These are phyloP conservation scores for Panthera tigris DNA, from an alignment of 2,113 vertebrate species.

Conservation along the genomic window DNA sequence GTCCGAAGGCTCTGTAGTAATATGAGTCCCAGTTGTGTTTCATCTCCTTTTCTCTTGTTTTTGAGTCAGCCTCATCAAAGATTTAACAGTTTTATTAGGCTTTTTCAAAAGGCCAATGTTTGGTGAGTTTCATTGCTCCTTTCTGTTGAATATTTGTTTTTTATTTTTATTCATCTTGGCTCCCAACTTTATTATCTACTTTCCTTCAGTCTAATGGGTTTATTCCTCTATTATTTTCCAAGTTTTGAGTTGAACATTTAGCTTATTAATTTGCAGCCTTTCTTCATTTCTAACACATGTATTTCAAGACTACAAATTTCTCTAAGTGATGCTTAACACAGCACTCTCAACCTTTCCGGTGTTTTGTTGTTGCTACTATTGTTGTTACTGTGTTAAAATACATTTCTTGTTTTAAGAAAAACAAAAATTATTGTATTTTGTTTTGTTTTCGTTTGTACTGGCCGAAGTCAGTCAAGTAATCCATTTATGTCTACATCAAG, in stretches of 20 bases:
- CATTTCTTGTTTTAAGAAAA: neutral
- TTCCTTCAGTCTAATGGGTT: neutral
- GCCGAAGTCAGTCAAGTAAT: neutral
- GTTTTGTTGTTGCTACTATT: neutral
- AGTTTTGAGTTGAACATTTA: neutral
- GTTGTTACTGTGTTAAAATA: neutral
- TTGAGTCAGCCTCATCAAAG: neutral
- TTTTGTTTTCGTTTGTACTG: neutral
- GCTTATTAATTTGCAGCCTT: neutral
- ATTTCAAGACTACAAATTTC: constrained; percentile 3
- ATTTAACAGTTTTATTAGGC: neutral
- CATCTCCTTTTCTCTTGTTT: neutral
- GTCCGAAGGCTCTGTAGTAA: neutral
- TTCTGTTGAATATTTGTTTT: neutral
- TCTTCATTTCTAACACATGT: neutral
- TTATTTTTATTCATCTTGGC: neutral
- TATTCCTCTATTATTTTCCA: neutral
- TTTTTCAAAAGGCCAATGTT: neutral
- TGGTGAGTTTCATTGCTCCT: neutral
- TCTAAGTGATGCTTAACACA: neutral
- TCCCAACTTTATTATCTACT: neutral
- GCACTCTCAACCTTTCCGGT: neutral
- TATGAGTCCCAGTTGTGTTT: neutral
- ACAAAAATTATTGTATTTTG: neutral
- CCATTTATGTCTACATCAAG: neutral